Percentiles rank a stretch among this genome's conserved stretches.
Evolutionary conservation across 2,797 vertebrate species (phyloP).

Genomic region (Macropus fuliginosus): DNA sequence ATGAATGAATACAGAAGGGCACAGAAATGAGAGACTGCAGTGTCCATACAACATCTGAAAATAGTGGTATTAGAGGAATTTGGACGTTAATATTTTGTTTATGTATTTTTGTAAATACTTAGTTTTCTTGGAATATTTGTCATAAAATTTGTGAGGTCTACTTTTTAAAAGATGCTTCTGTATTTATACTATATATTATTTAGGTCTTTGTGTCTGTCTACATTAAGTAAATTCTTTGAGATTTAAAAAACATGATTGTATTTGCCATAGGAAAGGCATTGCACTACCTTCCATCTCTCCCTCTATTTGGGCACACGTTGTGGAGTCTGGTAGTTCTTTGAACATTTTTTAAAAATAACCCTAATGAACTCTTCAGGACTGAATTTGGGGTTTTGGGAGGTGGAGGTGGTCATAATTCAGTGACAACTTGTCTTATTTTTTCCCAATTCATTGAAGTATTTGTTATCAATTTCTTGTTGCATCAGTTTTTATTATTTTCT

Average conservation of each 20-base stretch:
- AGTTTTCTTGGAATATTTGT: not conserved
- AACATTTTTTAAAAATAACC: not conserved
- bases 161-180: not conserved
- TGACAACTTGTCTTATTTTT: not conserved
- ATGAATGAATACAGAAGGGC: no score
- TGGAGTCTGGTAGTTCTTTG: not conserved
- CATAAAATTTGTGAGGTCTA: not conserved
- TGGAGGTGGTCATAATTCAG: not conserved
- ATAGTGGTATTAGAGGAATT: not conserved
- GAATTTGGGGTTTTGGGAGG: not conserved
- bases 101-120: not conserved
- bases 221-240: not conserved
- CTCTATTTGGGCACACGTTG: not conserved
- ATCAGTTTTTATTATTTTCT: not conserved
- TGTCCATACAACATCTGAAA: not conserved
- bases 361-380: not conserved
- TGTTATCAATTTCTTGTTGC: not conserved
- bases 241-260: not conserved
- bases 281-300: not conserved
- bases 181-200: not conserved
- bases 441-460: not conserved
- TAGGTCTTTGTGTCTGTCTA: not conserved
- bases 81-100: not conserved
- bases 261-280: not conserved
- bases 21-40: no score